Conservation (phyloP, 2,888 invertebrate species). For the Augiades crinisus region DNA sequence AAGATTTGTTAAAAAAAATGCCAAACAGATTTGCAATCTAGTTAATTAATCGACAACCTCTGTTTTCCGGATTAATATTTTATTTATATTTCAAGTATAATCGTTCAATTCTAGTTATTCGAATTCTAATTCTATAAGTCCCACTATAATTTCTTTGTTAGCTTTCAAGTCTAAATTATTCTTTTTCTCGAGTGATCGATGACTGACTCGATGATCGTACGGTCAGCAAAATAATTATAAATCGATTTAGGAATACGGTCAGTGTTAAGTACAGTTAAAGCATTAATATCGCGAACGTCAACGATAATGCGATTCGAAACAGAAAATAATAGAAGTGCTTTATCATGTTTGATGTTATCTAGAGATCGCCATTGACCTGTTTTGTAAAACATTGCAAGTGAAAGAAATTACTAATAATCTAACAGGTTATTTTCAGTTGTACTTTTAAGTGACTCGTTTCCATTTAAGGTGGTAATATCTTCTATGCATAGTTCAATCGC, state of each 20-base stretch:
- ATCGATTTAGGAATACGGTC: slow-evolving; percentile 26
- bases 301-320: slow-evolving; percentile 18
- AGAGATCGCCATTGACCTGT: neutral
- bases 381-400: neutral
- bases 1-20: too few relatives aligned
- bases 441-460: neutral
- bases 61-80: too few relatives aligned
- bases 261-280: slow-evolving; percentile 23
- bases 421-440: neutral
- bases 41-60: too few relatives aligned
- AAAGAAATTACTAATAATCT: neutral
- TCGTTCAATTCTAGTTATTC: too few relatives aligned
- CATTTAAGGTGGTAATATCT: too few relatives aligned
- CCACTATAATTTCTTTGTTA: neutral
- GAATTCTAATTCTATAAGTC: neutral
- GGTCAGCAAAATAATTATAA: slow-evolving; percentile 12
- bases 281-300: slow-evolving; percentile 18
- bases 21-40: too few relatives aligned
- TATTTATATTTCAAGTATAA: too few relatives aligned
- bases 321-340: slow-evolving; percentile 29
- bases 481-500: too few relatives aligned
- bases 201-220: neutral
- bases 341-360: slow-evolving; percentile 24
- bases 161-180: slow-evolving; percentile 11
- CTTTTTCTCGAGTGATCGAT: slow-evolving; percentile 21